These are phyloP conservation scores for Myotis pilosus DNA, from an alignment of 2,797 vertebrate genomes.

Conservation along the genomic window DNA sequence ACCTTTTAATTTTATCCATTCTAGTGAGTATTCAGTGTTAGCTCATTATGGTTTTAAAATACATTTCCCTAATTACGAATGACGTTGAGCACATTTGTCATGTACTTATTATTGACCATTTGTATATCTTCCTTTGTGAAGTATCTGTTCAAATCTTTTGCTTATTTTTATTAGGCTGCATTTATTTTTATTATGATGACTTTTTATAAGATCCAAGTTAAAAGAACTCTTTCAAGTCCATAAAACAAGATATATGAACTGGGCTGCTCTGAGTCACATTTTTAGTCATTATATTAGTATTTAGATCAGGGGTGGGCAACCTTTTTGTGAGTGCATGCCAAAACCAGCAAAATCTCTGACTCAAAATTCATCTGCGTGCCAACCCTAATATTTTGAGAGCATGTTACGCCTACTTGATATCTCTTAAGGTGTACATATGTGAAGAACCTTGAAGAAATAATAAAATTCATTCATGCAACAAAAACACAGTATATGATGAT, in stretches of 20 bases:
- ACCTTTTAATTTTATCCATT: constrained; percentile 29
- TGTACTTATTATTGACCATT: neutral
- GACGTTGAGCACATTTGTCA: neutral
- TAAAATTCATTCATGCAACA: too few relatives aligned
- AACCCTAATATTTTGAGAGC: too few relatives aligned
- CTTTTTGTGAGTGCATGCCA: too few relatives aligned
- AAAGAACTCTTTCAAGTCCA: constrained; percentile 34
- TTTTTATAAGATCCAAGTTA: neutral
- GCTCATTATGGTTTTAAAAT: neutral
- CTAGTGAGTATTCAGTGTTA: neutral
- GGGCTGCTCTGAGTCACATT: neutral
- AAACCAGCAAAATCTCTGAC: too few relatives aligned
- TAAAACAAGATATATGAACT: constrained; percentile 27
- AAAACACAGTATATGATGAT: too few relatives aligned
- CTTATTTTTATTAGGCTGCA: constrained; percentile 11
- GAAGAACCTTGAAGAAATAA: too few relatives aligned
- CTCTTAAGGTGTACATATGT: too few relatives aligned
- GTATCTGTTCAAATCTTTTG: neutral
- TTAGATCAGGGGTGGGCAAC: neutral
- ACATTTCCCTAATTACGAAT: neutral
- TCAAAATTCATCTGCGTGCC: too few relatives aligned
- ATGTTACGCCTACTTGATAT: too few relatives aligned
- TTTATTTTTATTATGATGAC: constrained; percentile 35
- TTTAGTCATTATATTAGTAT: neutral
- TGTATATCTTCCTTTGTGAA: constrained; percentile 16